Evolutionary conservation across 2,113 vertebrate species (phyloP).

Genomic region (Athene noctua): DNA sequence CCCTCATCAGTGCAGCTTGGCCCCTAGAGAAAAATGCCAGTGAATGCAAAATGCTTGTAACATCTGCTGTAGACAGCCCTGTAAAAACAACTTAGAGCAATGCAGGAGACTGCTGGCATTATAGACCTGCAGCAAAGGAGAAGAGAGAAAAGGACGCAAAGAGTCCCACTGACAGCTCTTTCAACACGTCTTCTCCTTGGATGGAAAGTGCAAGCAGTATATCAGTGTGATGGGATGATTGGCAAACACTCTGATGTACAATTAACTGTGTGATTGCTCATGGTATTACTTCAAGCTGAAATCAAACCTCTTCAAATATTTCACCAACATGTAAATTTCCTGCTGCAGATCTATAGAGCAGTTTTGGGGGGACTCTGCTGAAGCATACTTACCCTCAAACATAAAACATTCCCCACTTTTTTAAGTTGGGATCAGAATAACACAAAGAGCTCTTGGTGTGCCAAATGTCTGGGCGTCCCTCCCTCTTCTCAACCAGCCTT

Average conservation of each 20-base stretch:
- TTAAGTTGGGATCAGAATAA: not conserved
- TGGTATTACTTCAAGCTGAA: not conserved
- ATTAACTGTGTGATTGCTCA: not conserved
- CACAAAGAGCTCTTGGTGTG: not conserved
- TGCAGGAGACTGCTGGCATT: not conserved
- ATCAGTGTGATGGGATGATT: not conserved
- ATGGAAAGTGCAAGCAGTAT: not conserved
- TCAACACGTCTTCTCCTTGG: not conserved
- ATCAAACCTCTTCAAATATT: not conserved
- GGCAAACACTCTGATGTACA: not conserved
- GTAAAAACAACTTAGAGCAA: not conserved
- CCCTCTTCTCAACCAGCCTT: not conserved
- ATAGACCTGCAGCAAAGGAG: not conserved
- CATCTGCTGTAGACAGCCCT: not conserved
- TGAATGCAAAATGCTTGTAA: not conserved
- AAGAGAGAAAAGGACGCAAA: not conserved
- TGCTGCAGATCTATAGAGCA: not conserved
- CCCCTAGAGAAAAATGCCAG: not conserved
- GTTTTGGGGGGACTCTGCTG: not conserved
- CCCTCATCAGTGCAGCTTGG: not conserved
- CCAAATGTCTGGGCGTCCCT: not conserved
- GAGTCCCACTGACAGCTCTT: not conserved
- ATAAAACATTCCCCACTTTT: not conserved
- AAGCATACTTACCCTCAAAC: not conserved
- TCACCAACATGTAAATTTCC: not conserved